phyloP scores from a whole-genome alignment of 2,888 invertebrate genomes.

The Dolichomitus sp. region DNA sequence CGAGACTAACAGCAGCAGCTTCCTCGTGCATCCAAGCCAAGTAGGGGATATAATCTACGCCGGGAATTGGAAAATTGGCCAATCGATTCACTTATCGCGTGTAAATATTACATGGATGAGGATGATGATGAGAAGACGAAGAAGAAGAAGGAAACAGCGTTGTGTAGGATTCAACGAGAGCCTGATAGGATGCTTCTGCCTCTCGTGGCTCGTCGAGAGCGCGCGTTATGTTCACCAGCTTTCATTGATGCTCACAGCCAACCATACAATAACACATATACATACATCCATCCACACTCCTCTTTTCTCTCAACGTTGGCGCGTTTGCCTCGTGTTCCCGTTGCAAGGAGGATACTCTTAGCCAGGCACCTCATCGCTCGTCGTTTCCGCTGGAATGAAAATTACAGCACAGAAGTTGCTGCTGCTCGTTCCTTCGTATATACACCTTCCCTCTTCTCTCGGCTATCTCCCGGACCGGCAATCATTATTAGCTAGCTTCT shows the following conservation, averaged over 20 bases:
- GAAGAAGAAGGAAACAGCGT: slow-evolving; percentile 21
- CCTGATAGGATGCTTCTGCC: slow-evolving; percentile 13
- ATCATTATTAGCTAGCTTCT: slow-evolving; percentile 59
- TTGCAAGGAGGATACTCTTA: slow-evolving; percentile 30
- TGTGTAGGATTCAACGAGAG: slow-evolving; percentile 21
- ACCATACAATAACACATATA: slow-evolving; percentile 27
- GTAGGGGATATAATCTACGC: slow-evolving; percentile 37
- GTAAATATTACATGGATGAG: slow-evolving; percentile 61
- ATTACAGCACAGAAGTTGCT: slow-evolving; percentile 70
- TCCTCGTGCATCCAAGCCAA: slow-evolving; percentile 21
- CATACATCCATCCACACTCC: slow-evolving; percentile 3
- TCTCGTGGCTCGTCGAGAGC: slow-evolving; percentile 6
- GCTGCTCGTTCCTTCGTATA: slow-evolving; percentile 38
- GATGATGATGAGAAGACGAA: slow-evolving; percentile 37
- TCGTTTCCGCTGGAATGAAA: slow-evolving; percentile 78
- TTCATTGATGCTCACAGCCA: slow-evolving; percentile 57
- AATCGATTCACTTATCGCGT: slow-evolving; percentile 68
- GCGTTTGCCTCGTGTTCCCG: slow-evolving; percentile 63
- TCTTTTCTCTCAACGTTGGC: slow-evolving; percentile 23
- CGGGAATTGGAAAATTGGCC: slow-evolving; percentile 67
- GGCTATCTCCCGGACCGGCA: slow-evolving; percentile 37
- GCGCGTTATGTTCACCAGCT: slow-evolving; percentile 35
- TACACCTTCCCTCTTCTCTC: slow-evolving; percentile 26
- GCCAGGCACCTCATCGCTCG: slow-evolving; percentile 57
- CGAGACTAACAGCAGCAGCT: slow-evolving; percentile 42